Percentiles rank a stretch among this genome's conserved stretches.
Conservation (phyloP, 2,888 invertebrate genomes). For the Leptinotarsa haldemani region DNA sequence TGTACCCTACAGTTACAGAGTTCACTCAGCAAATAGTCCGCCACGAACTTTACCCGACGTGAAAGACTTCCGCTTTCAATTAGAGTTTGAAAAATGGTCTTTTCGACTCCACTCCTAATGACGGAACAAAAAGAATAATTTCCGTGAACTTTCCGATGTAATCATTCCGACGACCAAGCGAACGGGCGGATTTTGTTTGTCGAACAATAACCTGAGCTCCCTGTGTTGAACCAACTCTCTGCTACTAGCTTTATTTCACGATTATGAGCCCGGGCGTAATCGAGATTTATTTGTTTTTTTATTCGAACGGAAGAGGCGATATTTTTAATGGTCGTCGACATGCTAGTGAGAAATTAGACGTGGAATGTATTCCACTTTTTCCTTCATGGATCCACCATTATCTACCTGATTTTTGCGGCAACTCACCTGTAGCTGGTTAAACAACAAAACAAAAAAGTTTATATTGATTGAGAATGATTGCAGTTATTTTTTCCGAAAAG, state of each 20-base stretch:
- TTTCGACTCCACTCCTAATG: not conserved
- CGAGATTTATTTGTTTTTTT: constrained; percentile 15
- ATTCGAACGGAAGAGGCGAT: constrained; percentile 9
- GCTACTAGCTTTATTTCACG: constrained; percentile 6
- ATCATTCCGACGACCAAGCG: constrained; percentile 8
- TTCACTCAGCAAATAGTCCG: not conserved
- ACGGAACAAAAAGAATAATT: constrained; percentile 10
- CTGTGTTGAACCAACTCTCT: constrained; percentile 1
- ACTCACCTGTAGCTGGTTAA: too few species aligned
- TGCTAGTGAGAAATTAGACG: constrained; percentile 3
- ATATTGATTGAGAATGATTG: too few species aligned
- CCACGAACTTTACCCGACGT: not conserved
- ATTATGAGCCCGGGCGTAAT: constrained; percentile 13
- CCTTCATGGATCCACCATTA: not conserved
- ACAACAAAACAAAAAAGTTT: too few species aligned
- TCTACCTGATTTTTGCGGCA: not conserved
- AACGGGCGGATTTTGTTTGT: constrained; percentile 13
- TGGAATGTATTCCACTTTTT: not conserved
- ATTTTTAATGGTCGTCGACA: constrained; percentile 13
- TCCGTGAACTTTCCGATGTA: constrained; percentile 5
- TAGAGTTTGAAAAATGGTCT: constrained; percentile 8
- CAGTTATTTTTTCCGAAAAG: too few species aligned
- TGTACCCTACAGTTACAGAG: not conserved
- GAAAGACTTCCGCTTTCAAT: constrained; percentile 11
- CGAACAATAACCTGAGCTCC: constrained; percentile 17